phyloP scores from a whole-genome alignment of 2,888 invertebrate genomes.

The Cheiracanthium punctorium region DNA sequence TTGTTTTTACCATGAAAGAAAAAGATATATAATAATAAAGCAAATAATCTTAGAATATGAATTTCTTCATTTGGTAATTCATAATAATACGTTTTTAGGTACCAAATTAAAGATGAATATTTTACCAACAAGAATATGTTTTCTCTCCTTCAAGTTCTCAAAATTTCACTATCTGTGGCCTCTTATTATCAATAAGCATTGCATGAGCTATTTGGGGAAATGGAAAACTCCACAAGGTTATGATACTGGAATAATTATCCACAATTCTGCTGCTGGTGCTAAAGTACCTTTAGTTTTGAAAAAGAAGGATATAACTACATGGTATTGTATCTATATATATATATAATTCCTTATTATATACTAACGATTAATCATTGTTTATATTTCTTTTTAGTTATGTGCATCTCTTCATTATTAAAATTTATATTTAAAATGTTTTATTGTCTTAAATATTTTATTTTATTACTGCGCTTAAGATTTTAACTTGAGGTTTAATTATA shows the following conservation, averaged over 20 bases:
- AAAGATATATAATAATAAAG: too few relatives aligned
- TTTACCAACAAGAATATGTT: neutral
- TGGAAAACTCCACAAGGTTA: slow-evolving; percentile 54
- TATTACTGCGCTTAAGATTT: neutral
- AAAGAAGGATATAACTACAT: slow-evolving; percentile 40
- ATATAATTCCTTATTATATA: too few relatives aligned
- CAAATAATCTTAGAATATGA: too few relatives aligned
- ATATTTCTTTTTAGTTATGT: too few relatives aligned
- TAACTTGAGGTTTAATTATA: neutral
- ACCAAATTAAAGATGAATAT: too few relatives aligned
- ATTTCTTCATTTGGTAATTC: too few relatives aligned
- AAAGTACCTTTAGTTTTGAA: slow-evolving; percentile 63
- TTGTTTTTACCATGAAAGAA: too few relatives aligned
- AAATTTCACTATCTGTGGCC: neutral
- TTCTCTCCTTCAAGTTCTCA: neutral
- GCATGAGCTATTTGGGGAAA: slow-evolving; percentile 40
- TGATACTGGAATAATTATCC: slow-evolving; percentile 43
- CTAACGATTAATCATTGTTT: too few relatives aligned
- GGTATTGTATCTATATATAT: too few relatives aligned
- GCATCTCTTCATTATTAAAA: too few relatives aligned
- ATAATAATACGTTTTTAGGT: too few relatives aligned
- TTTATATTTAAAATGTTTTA: neutral
- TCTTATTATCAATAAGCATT: neutral
- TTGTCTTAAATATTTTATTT: neutral
- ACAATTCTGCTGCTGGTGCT: slow-evolving; percentile 36